Evolutionary conservation across 2,797 vertebrate species (phyloP).

Genomic region (Cossypha polioptera): DNA sequence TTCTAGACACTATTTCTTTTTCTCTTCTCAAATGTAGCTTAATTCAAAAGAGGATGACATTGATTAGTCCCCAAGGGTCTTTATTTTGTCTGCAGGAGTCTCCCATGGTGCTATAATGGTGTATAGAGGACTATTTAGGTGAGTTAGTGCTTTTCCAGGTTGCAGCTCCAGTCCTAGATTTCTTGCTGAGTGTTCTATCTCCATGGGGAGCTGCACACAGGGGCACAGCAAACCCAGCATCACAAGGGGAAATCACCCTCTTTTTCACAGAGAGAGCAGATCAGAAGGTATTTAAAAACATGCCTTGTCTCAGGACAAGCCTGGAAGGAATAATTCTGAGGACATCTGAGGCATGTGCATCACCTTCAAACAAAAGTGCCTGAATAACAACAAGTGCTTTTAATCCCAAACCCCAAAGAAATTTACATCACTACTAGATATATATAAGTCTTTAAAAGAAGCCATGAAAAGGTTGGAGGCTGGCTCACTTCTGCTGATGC

Average conservation of each 20-base stretch:
- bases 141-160: not conserved
- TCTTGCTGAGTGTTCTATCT: not conserved
- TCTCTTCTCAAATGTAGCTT: not conserved
- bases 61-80: not conserved
- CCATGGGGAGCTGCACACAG: accelerated
- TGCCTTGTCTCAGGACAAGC: not conserved
- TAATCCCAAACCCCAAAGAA: not conserved
- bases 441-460: not conserved
- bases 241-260: not conserved
- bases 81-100: not conserved
- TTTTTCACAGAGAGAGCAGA: not conserved
- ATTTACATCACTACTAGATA: not conserved
- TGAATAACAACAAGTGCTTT: not conserved
- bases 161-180: not conserved
- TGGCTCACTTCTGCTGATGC: not conserved
- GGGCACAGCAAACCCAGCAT: not conserved
- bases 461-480: not conserved
- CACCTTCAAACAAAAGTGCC: not conserved
- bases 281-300: not conserved
- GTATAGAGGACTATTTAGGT: not conserved
- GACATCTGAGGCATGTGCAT: not conserved
- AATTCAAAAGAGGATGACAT: not conserved
- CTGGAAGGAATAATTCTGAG: not conserved
- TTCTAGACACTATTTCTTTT: not conserved
- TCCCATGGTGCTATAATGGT: not conserved